Evolutionary conservation across 53 echinoderm and acorn worm genomes (phyloP).

Genomic region (Crossaster papposus): DNA sequence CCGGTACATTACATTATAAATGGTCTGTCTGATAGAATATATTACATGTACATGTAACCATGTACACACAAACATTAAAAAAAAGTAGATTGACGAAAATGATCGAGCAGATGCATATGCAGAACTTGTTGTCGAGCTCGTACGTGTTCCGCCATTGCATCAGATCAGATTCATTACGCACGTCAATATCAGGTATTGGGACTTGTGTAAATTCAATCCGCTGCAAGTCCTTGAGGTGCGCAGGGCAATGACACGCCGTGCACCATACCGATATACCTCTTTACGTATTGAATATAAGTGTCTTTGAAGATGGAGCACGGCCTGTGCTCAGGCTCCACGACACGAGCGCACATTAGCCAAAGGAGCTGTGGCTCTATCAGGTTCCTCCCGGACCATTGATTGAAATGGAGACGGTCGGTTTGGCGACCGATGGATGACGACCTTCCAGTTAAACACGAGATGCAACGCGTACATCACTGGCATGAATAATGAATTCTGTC

Average conservation of each 20-base stretch:
- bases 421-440: conserved; percentile 14
- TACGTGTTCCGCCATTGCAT: not conserved
- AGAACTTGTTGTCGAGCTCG: not conserved
- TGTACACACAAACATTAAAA: not conserved
- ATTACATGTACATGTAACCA: not conserved
- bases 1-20: no score
- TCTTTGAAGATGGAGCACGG: not conserved
- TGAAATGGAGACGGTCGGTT: conserved; percentile 40
- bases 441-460: conserved; percentile 9
- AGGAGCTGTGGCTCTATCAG: conserved; percentile 23
- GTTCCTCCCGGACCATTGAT: conserved; percentile 38
- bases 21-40: not conserved
- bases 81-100: not conserved
- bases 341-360: not conserved
- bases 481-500: conserved; percentile 16
- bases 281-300: not conserved
- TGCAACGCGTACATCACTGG: not conserved
- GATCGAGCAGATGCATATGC: not conserved
- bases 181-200: not conserved
- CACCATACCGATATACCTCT: not conserved
- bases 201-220: not conserved
- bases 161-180: not conserved
- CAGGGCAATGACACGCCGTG: not conserved
- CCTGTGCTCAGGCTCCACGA: not conserved
- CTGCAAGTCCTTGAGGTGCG: not conserved